Evolutionary conservation across 1,140 invertebrate genomes (phyloP).

Genomic region (Bombyx mori): DNA sequence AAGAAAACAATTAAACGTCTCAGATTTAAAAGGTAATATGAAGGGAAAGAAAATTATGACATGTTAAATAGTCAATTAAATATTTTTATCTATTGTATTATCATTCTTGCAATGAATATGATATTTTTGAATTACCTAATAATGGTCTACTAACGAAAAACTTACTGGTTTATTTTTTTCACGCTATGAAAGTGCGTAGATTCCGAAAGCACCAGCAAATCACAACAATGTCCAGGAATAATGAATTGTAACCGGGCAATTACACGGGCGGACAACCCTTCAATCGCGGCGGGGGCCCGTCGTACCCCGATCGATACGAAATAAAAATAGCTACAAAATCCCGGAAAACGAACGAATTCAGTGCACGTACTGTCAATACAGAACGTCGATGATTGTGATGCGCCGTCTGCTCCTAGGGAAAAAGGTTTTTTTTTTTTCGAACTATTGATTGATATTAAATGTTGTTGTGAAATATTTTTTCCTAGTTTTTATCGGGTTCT

Average conservation of each 20-base stretch:
- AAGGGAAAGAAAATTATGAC: too few relatives aligned
- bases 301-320: slow-evolving; percentile 41
- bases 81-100: too few relatives aligned
- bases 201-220: not conserved
- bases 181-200: too few relatives aligned
- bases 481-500: too few relatives aligned
- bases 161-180: too few relatives aligned
- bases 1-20: too few relatives aligned
- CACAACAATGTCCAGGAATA: slow-evolving; percentile 25
- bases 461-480: not conserved
- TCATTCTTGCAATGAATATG: too few relatives aligned
- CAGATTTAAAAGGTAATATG: too few relatives aligned
- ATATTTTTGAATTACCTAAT: too few relatives aligned
- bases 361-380: slow-evolving; percentile 64
- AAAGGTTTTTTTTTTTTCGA: slow-evolving; percentile 33
- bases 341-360: slow-evolving; percentile 56
- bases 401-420: slow-evolving; percentile 37
- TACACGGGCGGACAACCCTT: slow-evolving; percentile 62
- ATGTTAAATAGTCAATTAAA: too few relatives aligned
- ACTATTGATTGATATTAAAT: slow-evolving; percentile 60
- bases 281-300: slow-evolving; percentile 37
- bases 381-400: slow-evolving; percentile 62
- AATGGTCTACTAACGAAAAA: too few relatives aligned
- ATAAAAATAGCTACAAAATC: slow-evolving; percentile 66
- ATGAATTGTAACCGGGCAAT: slow-evolving; percentile 67